Percentiles rank a stretch among this genome's conserved stretches.
Conservation (phyloP, 1,140 invertebrate genomes). For the Nasonia longicornis region DNA sequence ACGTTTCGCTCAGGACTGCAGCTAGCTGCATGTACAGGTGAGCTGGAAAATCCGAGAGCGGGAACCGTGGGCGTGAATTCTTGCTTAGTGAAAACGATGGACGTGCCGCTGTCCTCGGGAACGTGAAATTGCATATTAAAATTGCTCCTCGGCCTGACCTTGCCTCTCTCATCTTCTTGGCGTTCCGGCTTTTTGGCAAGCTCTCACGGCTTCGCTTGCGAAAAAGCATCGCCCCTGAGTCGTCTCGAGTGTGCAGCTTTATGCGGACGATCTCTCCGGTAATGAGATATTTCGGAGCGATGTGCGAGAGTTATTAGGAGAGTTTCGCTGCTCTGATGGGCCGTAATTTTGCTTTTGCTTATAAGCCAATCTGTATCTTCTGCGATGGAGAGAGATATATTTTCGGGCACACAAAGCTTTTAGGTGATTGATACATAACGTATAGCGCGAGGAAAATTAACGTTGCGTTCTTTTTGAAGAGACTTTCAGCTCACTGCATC, state of each 20-base stretch:
- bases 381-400: no score
- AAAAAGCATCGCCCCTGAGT: not conserved
- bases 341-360: not conserved
- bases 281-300: constrained; percentile 11
- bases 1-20: no score
- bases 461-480: no score
- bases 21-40: no score
- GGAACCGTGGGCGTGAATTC: constrained; percentile 12
- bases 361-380: not conserved
- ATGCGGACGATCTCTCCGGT: not conserved
- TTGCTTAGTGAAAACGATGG: constrained; percentile 40
- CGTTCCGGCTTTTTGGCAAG: constrained; percentile 10
- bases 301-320: constrained; percentile 4
- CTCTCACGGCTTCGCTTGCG: not conserved
- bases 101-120: constrained; percentile 8
- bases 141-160: constrained; percentile 34
- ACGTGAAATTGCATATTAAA: constrained; percentile 45
- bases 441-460: no score
- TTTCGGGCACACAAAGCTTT: no score
- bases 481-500: not conserved
- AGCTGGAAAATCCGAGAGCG: not conserved
- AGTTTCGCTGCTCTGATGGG: not conserved
- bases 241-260: not conserved
- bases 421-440: no score
- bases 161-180: constrained; percentile 34